phyloP scores from a whole-genome alignment of 1,140 invertebrate species.

The Tribolium castaneum region DNA sequence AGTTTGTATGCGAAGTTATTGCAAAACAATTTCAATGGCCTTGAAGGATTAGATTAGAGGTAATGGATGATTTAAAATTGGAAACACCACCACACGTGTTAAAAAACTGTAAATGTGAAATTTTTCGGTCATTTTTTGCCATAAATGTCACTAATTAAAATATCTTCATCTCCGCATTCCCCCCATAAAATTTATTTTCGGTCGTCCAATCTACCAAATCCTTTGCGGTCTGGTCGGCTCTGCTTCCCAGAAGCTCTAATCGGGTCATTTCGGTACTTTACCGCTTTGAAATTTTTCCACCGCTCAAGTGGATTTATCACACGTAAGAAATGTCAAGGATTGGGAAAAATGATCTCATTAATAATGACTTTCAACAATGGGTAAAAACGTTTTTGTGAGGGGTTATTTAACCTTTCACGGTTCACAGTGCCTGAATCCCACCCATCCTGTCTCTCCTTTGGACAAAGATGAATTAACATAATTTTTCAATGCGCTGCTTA shows the following conservation, averaged over 20 bases:
- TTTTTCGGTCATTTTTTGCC: no score
- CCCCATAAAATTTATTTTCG: no score
- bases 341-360: constrained; percentile 12
- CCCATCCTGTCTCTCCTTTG: constrained; percentile 47
- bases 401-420: constrained; percentile 46
- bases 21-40: no score
- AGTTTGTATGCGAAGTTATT: no score
- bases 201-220: no score
- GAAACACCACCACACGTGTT: no score
- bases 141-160: no score
- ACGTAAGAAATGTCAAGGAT: background rate
- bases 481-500: constrained; percentile 44
- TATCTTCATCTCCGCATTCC: no score
- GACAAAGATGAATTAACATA: constrained; percentile 45
- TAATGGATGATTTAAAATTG: no score
- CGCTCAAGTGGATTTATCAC: background rate
- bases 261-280: background rate
- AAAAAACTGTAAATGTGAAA: no score
- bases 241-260: background rate
- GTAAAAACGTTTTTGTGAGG: constrained; percentile 10
- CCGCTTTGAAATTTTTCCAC: background rate
- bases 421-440: constrained; percentile 42
- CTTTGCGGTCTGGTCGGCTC: background rate
- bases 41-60: no score
- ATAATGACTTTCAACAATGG: constrained; percentile 28